Evolutionary conservation across 2,113 vertebrate genomes (phyloP).

Genomic region (Protomyctophum bolini): DNA sequence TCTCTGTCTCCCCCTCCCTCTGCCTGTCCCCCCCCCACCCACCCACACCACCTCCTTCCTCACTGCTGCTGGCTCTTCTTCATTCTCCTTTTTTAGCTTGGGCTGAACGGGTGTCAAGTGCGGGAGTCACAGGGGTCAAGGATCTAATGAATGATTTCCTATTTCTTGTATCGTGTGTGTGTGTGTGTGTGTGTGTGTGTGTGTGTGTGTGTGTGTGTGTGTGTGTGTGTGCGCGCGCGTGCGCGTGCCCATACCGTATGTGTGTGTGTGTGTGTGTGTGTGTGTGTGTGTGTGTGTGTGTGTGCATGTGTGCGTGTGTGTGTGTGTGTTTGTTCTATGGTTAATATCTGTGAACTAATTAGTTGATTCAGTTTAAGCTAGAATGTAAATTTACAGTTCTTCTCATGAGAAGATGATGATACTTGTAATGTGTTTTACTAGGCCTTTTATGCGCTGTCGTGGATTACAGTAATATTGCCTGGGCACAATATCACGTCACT

Average conservation of each 20-base stretch:
- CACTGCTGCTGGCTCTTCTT: slow-evolving; percentile 17
- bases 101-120: slow-evolving; percentile 25
- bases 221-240: too few relatives aligned
- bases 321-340: slow-evolving; percentile 36
- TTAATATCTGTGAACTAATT: slow-evolving; percentile 68
- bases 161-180: slow-evolving; percentile 2
- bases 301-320: background rate
- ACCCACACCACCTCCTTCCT: background rate
- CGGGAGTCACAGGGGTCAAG: slow-evolving; percentile 1
- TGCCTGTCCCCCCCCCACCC: background rate
- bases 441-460: too few relatives aligned
- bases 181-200: background rate
- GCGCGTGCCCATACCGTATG: too few relatives aligned
- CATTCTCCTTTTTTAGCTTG: slow-evolving; percentile 24
- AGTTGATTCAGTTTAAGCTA: slow-evolving; percentile 31
- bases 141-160: slow-evolving; percentile 12
- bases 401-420: slow-evolving; percentile 3
- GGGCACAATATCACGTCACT: too few relatives aligned
- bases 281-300: too few relatives aligned
- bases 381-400: slow-evolving; percentile 3
- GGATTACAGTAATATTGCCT: too few relatives aligned
- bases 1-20: slow-evolving; percentile 11
- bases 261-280: too few relatives aligned
- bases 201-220: background rate
- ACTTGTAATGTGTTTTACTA: too few relatives aligned